Evolutionary conservation across 2,113 vertebrate genomes (phyloP), one percentile per base, ranked within the genome.

Genomic region (Platichthys flesus): DNA sequence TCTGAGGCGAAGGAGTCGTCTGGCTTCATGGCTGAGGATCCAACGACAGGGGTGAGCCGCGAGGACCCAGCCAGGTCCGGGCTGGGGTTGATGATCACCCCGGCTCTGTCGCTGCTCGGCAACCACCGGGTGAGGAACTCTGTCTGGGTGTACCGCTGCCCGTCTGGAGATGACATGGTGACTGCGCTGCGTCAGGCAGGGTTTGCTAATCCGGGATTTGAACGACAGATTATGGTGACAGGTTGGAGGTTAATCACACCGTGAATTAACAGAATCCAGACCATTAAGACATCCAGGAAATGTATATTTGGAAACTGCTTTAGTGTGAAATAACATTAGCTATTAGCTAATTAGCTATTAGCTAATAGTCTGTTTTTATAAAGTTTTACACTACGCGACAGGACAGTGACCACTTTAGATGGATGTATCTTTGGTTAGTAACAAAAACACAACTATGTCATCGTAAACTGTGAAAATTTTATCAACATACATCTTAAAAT

Each of bases 91-190:
- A 98, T 55, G 76, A 98, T 95, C 56, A 97, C 97, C 52, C 96
- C 97, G 64, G 97, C 96, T 79, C 93, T 94, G 70, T 94, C 89
- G 81, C 89, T 92, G 52, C 54, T 91, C 0, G 95, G 90, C 90
- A 96, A 95, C 96, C 96, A 97, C 0, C 72, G 92, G 6, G 91
- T 86, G 63, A 95, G 64, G 78, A 98, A 94, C 78, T 94, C 93
- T 51, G 92, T 83, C 78, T 94, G 93, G 47, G 83, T 87, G 62
- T 60, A 90, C 28, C 76, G 91, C 7, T 82, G 70, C 72, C 95
- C 95, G 76, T 93, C 93, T 92, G 93, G 94, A 58, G 95, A 86
- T 74, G 96, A 94, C 96, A 97, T 97, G 86, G 89, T 95, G 31
- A 31, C 31, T 31, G 31, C 37, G 37, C 60, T 47, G 59, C 59